Evolutionary conservation across 2,888 invertebrate species (phyloP).

Genomic region (Ametastegia equiseti): DNA sequence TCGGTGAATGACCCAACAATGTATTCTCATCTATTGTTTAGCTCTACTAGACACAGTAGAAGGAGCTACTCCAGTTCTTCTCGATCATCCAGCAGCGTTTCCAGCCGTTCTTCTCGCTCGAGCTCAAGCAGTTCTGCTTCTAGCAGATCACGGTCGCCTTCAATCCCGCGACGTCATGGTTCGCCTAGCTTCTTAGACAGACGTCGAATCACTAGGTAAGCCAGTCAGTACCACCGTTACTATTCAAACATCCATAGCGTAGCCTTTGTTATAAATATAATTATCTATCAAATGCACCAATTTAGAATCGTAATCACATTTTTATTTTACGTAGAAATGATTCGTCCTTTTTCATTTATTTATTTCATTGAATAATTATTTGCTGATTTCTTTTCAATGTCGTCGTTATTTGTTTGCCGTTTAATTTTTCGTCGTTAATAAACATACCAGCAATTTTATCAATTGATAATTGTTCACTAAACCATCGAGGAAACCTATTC

Average conservation of each 20-base stretch:
- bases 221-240: too few relatives aligned
- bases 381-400: conserved; percentile 51
- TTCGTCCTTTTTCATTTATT: conserved; percentile 54
- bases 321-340: conserved; percentile 45
- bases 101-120: conserved; percentile 79
- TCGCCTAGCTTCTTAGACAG: conserved; percentile 96
- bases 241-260: conserved; percentile 56
- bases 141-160: conserved; percentile 86
- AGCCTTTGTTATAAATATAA: conserved; percentile 46
- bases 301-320: conserved; percentile 60
- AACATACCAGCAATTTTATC: background rate
- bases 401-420: conserved; percentile 32
- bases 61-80: conserved; percentile 73
- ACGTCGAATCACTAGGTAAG: conserved; percentile 95
- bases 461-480: background rate
- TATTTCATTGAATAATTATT: conserved; percentile 52
- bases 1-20: background rate
- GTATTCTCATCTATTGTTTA: conserved; percentile 44
- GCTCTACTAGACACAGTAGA: conserved; percentile 69
- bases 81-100: conserved; percentile 77
- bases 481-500: background rate
- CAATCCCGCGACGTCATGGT: conserved; percentile 94
- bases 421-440: conserved; percentile 32
- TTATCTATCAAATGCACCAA: conserved; percentile 60
- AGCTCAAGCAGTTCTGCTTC: conserved; percentile 71